These are phyloP conservation scores for Anneissia japonica DNA, from an alignment of 35 echinoderm and acorn worm genomes.

Conservation along the genomic window DNA sequence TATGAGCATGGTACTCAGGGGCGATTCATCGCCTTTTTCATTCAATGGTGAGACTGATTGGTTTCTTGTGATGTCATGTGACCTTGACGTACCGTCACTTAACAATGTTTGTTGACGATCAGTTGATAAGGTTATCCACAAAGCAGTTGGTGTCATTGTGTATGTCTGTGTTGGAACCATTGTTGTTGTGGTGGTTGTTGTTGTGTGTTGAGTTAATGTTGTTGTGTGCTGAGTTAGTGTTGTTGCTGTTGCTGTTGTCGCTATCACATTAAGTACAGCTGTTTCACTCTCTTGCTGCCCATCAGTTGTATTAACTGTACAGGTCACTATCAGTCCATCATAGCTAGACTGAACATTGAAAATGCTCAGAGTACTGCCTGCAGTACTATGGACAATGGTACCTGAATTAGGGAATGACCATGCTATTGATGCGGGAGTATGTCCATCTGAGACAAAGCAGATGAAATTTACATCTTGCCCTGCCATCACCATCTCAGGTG, in stretches of 20 bases:
- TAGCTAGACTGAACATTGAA: neutral
- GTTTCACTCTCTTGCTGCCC: neutral
- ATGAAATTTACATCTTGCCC: neutral
- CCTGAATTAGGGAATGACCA: neutral
- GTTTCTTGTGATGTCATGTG: neutral
- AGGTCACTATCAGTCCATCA: neutral
- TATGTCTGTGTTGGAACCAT: too few relatives aligned
- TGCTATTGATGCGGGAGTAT: neutral
- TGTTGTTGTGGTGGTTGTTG: neutral
- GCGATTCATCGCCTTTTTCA: neutral
- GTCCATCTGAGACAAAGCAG: neutral
- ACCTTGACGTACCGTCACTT: too few relatives aligned
- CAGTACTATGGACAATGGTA: neutral
- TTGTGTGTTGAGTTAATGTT: neutral
- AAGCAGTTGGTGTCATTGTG: too few relatives aligned
- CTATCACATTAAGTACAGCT: neutral
- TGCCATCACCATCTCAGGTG: neutral
- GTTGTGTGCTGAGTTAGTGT: neutral
- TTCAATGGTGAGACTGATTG: neutral
- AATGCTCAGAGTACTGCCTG: neutral
- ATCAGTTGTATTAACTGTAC: neutral
- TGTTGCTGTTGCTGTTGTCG: neutral
- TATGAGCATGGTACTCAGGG: neutral
- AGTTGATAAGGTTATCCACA: too few relatives aligned
- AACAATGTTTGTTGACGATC: too few relatives aligned